phyloP scores from a whole-genome alignment of 1,140 invertebrate species.

The Hyphantria cunea region DNA sequence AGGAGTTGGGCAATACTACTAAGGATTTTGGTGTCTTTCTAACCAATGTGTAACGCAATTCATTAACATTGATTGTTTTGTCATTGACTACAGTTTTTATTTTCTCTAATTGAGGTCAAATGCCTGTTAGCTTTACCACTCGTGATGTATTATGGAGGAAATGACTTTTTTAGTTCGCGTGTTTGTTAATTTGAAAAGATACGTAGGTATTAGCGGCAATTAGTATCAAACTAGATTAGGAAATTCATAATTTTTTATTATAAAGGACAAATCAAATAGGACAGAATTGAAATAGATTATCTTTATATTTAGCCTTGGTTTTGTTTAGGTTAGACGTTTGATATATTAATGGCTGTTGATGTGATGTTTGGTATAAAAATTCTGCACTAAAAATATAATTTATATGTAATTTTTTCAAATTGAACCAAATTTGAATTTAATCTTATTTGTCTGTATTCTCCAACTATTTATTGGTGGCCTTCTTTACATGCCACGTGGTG shows the following conservation, averaged over 20 bases:
- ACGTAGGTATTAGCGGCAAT: not conserved
- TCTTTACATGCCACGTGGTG: too few relatives aligned
- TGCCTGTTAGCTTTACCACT: slow-evolving; percentile 48
- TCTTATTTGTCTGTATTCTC: too few relatives aligned
- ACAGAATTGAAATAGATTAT: too few relatives aligned
- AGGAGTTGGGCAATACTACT: not conserved
- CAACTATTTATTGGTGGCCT: too few relatives aligned
- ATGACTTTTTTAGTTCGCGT: slow-evolving; percentile 35
- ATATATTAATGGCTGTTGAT: too few relatives aligned
- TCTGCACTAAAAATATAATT: too few relatives aligned
- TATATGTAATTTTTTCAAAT: too few relatives aligned
- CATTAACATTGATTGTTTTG: slow-evolving; percentile 64
- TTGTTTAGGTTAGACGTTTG: too few relatives aligned
- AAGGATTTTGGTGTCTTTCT: slow-evolving; percentile 13
- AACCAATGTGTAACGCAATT: slow-evolving; percentile 46
- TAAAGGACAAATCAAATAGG: not conserved
- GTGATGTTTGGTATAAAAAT: too few relatives aligned
- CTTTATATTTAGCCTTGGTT: too few relatives aligned
- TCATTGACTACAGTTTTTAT: slow-evolving; percentile 61
- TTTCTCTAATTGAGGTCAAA: slow-evolving; percentile 65
- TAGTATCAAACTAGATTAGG: not conserved
- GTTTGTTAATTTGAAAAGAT: slow-evolving; percentile 17
- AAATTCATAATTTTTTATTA: not conserved
- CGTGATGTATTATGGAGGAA: slow-evolving; percentile 37
- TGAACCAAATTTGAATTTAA: too few relatives aligned